phyloP scores from a whole-genome alignment of 2,888 invertebrate genomes.

The Lithophane leautieri region DNA sequence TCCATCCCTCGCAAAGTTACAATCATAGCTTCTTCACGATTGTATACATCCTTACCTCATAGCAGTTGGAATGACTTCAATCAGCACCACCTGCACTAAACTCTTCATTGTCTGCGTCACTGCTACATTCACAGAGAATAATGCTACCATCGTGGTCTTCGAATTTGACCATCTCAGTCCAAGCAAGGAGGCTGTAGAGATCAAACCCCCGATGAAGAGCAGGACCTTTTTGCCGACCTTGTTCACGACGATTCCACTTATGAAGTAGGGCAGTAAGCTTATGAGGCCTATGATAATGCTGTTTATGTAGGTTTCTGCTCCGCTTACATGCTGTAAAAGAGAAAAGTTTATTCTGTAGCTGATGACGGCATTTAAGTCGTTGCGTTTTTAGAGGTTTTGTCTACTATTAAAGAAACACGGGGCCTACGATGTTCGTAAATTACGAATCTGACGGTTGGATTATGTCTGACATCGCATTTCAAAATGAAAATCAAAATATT shows the following conservation, averaged over 20 bases:
- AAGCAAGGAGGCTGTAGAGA: slow-evolving; percentile 68
- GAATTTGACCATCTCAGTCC: slow-evolving; percentile 75
- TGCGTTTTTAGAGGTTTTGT: too few relatives aligned
- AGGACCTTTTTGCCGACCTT: slow-evolving; percentile 76
- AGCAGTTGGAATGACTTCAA: slow-evolving; percentile 78
- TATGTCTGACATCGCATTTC: too few relatives aligned
- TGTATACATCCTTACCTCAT: slow-evolving; percentile 70
- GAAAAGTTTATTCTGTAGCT: neutral
- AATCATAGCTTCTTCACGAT: neutral
- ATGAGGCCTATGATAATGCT: slow-evolving; percentile 72
- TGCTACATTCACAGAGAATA: slow-evolving; percentile 76
- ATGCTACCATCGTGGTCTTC: slow-evolving; percentile 73
- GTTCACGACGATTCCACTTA: slow-evolving; percentile 68
- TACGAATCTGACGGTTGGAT: too few relatives aligned
- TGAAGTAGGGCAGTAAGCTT: slow-evolving; percentile 67
- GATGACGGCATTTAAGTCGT: too few relatives aligned
- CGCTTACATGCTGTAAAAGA: slow-evolving; percentile 55
- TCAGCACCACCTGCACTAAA: slow-evolving; percentile 70
- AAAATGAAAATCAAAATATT: too few relatives aligned
- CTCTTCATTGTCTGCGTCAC: slow-evolving; percentile 75
- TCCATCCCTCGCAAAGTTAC: neutral
- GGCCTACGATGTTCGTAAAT: too few relatives aligned
- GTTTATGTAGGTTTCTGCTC: slow-evolving; percentile 70
- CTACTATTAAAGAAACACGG: too few relatives aligned
- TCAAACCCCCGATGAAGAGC: slow-evolving; percentile 65